Conservation (phyloP, 2,113 vertebrate species). For the Archilochus colubris region DNA sequence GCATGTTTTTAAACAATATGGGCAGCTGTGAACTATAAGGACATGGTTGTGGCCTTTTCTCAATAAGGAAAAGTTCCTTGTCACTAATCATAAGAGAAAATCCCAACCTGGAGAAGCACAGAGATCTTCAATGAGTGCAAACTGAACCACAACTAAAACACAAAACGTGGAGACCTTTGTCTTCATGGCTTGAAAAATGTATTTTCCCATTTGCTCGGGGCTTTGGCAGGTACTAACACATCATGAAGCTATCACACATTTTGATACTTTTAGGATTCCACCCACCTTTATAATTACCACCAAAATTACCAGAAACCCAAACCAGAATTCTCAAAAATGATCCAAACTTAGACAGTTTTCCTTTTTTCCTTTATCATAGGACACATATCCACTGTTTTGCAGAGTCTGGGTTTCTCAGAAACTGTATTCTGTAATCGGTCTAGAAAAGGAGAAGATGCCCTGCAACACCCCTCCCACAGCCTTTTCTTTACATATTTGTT, state of each 20-base stretch:
- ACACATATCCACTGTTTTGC: not conserved
- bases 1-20: not conserved
- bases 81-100: not conserved
- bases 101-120: not conserved
- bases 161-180: not conserved
- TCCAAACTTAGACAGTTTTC: not conserved
- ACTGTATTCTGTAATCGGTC: not conserved
- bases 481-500: not conserved
- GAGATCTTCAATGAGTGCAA: not conserved
- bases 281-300: not conserved
- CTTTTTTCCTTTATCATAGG: not conserved
- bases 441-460: not conserved
- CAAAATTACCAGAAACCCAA: not conserved
- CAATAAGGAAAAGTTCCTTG: not conserved
- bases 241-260: not conserved
- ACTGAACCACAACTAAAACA: not conserved
- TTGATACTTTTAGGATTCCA: not conserved
- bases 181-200: not conserved
- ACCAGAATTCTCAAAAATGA: not conserved
- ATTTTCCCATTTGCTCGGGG: not conserved
- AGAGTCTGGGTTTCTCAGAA: not conserved
- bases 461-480: not conserved
- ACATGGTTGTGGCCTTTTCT: not conserved
- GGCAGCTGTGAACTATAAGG: not conserved
- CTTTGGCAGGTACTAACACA: not conserved